These are phyloP conservation scores for Crocuta crocuta DNA, from an alignment of 2,113 vertebrate species.

Conservation along the genomic window DNA sequence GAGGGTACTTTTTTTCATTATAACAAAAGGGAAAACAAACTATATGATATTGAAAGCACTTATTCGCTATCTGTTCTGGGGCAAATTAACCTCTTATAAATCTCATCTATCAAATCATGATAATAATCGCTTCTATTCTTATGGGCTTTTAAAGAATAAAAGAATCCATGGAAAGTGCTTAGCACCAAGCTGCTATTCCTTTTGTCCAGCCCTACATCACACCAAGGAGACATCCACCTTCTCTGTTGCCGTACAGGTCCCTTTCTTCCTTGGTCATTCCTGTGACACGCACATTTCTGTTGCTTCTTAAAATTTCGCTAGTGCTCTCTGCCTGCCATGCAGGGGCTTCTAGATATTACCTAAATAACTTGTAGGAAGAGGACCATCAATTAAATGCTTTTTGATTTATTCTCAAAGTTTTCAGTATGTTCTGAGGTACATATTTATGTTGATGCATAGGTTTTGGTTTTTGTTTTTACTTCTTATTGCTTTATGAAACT, in stretches of 20 bases:
- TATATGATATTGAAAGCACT: not conserved
- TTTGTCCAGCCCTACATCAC: not conserved
- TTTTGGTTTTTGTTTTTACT: not conserved
- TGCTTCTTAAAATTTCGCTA: not conserved
- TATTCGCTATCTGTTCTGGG: not conserved
- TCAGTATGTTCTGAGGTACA: not conserved
- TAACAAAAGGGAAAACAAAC: not conserved
- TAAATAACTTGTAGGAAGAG: not conserved
- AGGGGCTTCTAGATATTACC: not conserved
- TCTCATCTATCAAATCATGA: not conserved
- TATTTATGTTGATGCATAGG: not conserved
- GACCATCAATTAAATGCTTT: not conserved
- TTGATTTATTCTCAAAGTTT: not conserved
- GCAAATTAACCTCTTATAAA: not conserved
- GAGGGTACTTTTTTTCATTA: not conserved
- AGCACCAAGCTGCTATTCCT: not conserved
- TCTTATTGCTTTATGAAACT: not conserved
- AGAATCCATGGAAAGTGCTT: not conserved
- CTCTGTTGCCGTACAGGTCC: not conserved
- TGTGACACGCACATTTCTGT: not conserved
- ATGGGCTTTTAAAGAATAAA: not conserved
- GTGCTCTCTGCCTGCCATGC: not conserved
- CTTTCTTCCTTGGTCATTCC: not conserved
- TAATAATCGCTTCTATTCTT: not conserved
- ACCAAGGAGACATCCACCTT: not conserved